Conservation (phyloP, 2,888 invertebrate species). For the Cerceris ruficornis region DNA sequence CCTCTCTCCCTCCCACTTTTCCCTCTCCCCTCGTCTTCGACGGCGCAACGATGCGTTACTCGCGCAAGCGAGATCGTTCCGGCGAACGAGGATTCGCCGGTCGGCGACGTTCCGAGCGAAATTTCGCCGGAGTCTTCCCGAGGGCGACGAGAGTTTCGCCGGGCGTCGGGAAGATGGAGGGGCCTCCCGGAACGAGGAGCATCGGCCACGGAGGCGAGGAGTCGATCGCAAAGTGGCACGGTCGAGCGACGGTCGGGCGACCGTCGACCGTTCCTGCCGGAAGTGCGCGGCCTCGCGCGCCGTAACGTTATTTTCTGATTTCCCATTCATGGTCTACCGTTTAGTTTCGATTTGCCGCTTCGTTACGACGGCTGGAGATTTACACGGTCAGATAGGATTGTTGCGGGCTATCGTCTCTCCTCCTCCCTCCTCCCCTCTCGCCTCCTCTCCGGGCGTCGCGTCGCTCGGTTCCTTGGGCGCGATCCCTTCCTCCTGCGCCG, state of each 20-base stretch:
- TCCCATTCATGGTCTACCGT: constrained; percentile 76
- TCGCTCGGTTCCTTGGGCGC: constrained; percentile 21
- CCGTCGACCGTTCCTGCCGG: constrained; percentile 64
- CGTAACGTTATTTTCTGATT: constrained; percentile 76
- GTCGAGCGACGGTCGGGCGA: too few relatives aligned
- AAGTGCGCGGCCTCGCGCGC: constrained; percentile 71
- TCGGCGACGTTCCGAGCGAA: too few relatives aligned
- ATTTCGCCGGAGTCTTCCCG: too few relatives aligned
- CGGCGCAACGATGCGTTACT: constrained; percentile 69
- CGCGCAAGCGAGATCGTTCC: constrained; percentile 66
- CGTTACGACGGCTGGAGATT: constrained; percentile 78
- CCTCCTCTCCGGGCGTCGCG: constrained; percentile 15
- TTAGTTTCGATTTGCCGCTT: constrained; percentile 80
- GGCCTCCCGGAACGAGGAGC: too few relatives aligned
- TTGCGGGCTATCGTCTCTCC: constrained; percentile 59
- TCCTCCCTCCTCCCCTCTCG: constrained; percentile 27
- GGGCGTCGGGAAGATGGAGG: too few relatives aligned
- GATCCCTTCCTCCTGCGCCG: background rate
- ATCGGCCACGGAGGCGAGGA: background rate
- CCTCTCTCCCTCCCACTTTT: constrained; percentile 24
- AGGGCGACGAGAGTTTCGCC: too few relatives aligned
- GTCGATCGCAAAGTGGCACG: too few relatives aligned
- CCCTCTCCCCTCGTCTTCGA: constrained; percentile 37
- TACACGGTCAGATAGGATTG: constrained; percentile 78
- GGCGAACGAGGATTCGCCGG: too few relatives aligned